phyloP scores from a whole-genome alignment of 1,140 invertebrate genomes.

The Brachionus angularis region DNA sequence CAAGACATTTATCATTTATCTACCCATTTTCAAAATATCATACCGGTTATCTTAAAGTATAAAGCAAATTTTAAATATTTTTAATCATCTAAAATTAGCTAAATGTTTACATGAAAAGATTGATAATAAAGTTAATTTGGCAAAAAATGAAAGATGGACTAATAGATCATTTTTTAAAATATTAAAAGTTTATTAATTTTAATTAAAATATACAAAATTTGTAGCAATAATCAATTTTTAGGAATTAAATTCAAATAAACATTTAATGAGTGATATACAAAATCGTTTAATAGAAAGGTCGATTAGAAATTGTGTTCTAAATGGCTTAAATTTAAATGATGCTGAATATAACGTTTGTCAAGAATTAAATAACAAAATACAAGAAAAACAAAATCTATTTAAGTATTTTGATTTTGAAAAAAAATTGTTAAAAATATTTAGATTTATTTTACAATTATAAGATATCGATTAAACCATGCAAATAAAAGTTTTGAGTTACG shows the following conservation, averaged over 20 bases:
- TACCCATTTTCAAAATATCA: conserved; percentile 65
- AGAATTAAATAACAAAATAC: conserved; percentile 46
- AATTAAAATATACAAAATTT: too few relatives aligned
- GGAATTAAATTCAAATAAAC: conserved; percentile 60
- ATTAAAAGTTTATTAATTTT: conserved; percentile 51
- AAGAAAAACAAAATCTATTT: conserved; percentile 38
- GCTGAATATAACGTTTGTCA: conserved; percentile 51
- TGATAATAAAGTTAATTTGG: conserved; percentile 52
- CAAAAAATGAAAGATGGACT: conserved; percentile 52
- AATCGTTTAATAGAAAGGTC: conserved; percentile 71
- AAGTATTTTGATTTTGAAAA: conserved; percentile 8
- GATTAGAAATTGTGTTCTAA: conserved; percentile 72
- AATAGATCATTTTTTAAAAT: conserved; percentile 53
- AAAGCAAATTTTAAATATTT: not conserved
- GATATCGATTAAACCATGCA: conserved; percentile 47
- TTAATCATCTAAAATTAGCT: not conserved
- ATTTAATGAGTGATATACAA: conserved; percentile 65
- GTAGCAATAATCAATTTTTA: too few relatives aligned
- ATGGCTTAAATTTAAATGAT: conserved; percentile 66
- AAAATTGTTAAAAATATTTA: conserved; percentile 41
- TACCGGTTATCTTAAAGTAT: conserved; percentile 48
- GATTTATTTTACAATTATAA: conserved; percentile 26
- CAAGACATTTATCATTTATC: conserved; percentile 75
- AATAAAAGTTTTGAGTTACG: conserved; percentile 63
- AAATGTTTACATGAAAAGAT: conserved; percentile 49